Base-by-base conservation (phyloP, 2,797 vertebrate species). In the Gallirallus australis region DNA sequence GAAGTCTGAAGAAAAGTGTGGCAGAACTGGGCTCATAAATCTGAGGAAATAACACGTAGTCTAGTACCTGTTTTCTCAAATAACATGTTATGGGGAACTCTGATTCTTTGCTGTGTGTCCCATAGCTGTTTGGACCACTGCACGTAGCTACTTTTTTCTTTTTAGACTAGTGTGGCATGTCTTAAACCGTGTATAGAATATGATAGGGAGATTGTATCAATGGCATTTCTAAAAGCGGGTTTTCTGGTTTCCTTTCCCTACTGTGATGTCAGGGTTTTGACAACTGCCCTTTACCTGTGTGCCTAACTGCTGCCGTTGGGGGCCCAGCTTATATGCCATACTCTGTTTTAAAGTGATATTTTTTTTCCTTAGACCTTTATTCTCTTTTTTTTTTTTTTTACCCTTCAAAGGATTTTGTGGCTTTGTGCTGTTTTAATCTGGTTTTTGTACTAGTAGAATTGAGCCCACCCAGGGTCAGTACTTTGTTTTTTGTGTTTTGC, bases 211-310 rank as follows among this genome's bases (percentile, higher is more conserved):
- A 60, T 73, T 53, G 12, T 73, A 50, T 76, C 53, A 33, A 21
- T 82, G 78, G 8, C 31, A 89, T 89, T 94, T 96, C 39, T 52
- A 87, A 96, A 86, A 7, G 28, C 0, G 53, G 23, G 12, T 15
- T 81, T 90, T 85, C 39, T 89, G 23, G 9, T 76, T 93, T 93
- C 20, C 27, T 82, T 82, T 82, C 19, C 14, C 7, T 80, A 5
- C 48, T 82, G 89, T 77, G 56, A 89, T 87, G 71, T 89, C 48
- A 85, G 48, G n/a, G 6, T 77, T 96, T 72, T 96, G 81, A 93
- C 86, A 95, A 64, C 64, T 87, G 89, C 64, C 83, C 84, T 96
- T 92, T 94, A 45, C 48, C 81, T 82, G 3, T 47, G 27, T 35
- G 13, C 69, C 53, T 81, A 25, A 30, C 42, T 73, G 59, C 42